phyloP scores from a whole-genome alignment of 2,113 vertebrate species.

The Aleadryas rufinucha region DNA sequence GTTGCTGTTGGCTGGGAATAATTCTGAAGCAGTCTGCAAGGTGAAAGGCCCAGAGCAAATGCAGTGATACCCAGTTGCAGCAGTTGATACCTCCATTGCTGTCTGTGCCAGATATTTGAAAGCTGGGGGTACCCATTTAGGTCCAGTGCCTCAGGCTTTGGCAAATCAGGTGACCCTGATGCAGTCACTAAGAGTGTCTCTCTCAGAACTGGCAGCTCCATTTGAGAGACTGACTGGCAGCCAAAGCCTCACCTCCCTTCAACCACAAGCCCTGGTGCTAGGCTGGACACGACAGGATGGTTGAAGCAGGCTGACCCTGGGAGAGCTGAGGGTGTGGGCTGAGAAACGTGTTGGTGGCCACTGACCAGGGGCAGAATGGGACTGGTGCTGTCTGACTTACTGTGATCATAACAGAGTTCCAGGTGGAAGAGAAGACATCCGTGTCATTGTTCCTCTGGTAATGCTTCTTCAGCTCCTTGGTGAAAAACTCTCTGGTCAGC shows the following conservation, averaged over 20 bases:
- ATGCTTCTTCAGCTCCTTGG: conserved; percentile 85
- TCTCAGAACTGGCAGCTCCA: not conserved
- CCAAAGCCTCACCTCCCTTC: not conserved
- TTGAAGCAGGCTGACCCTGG: not conserved
- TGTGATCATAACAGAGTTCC: conserved; percentile 93
- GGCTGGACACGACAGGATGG: fast-evolving
- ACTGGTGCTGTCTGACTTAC: conserved; percentile 66
- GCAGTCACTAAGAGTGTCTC: not conserved
- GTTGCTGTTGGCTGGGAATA: not conserved
- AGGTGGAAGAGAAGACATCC: conserved; percentile 84
- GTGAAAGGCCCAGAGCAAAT: not conserved
- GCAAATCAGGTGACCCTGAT: not conserved
- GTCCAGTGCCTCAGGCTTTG: not conserved
- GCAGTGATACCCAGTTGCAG: not conserved
- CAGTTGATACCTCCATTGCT: not conserved
- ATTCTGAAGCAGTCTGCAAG: not conserved
- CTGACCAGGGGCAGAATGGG: fast-evolving
- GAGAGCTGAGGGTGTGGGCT: not conserved
- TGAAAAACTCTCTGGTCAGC: conserved; percentile 91
- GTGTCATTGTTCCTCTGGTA: conserved; percentile 86
- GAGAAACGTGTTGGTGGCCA: fast-evolving
- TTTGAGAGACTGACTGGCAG: not conserved
- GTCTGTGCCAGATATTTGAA: not conserved
- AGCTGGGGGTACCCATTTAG: not conserved
- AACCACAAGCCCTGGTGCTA: not conserved